phyloP scores from a whole-genome alignment of 2,797 vertebrate species.

The Sebastes dallii region DNA sequence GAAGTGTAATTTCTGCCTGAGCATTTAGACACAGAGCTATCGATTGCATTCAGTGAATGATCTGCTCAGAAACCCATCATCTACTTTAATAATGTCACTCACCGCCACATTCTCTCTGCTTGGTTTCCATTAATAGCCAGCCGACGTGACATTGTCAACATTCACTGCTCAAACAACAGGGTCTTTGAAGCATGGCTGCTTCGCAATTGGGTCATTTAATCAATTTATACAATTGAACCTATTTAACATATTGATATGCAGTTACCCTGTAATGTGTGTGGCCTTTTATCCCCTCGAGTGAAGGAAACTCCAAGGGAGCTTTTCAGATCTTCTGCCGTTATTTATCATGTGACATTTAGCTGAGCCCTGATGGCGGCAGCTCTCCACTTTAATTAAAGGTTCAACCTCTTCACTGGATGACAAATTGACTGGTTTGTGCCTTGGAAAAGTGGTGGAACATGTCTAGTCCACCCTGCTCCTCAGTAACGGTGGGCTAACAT shows the following conservation, averaged over 20 bases:
- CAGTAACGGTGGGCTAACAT: slow-evolving; percentile 34
- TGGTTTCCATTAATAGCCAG: slow-evolving; percentile 66
- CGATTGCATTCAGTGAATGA: slow-evolving; percentile 72
- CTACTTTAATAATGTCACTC: slow-evolving; percentile 76
- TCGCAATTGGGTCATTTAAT: slow-evolving; percentile 74
- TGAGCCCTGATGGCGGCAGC: slow-evolving; percentile 71
- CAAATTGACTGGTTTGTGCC: slow-evolving; percentile 80
- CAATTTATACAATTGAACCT: slow-evolving; percentile 78
- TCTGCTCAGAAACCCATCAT: slow-evolving; percentile 75
- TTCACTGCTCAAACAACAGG: slow-evolving; percentile 64
- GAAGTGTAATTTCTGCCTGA: slow-evolving; percentile 61
- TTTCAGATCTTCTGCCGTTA: slow-evolving; percentile 78
- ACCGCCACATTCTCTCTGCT: slow-evolving; percentile 59
- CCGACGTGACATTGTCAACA: slow-evolving; percentile 72
- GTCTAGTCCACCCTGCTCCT: slow-evolving; percentile 57
- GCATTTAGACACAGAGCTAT: slow-evolving; percentile 65
- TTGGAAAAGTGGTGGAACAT: slow-evolving; percentile 69
- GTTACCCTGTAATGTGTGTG: slow-evolving; percentile 72
- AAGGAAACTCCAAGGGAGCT: slow-evolving; percentile 67
- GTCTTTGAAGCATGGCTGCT: slow-evolving; percentile 52
- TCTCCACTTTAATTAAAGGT: slow-evolving; percentile 85
- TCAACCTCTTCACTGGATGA: slow-evolving; percentile 81
- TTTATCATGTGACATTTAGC: slow-evolving; percentile 83
- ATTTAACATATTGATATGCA: slow-evolving; percentile 82
- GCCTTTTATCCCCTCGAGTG: slow-evolving; percentile 71